phyloP scores from a whole-genome alignment of 2,888 invertebrate genomes.

The Aphrophora alni region DNA sequence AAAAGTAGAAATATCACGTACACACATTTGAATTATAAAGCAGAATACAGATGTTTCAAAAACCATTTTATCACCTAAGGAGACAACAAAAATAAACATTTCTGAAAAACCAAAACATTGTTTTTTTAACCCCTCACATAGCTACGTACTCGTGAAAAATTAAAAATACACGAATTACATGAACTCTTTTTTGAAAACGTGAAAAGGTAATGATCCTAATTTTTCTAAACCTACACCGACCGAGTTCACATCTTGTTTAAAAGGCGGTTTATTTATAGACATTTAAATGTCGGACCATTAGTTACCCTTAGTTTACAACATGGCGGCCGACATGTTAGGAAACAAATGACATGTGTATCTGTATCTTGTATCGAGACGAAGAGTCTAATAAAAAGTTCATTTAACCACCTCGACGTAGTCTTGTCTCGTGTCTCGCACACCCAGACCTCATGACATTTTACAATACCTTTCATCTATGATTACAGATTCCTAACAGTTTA shows the following conservation, averaged over 20 bases:
- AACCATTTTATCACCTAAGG: too few species aligned
- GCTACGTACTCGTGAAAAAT: too few species aligned
- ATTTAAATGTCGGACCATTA: background rate
- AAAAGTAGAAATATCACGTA: too few species aligned
- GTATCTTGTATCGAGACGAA: background rate
- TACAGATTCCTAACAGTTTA: background rate
- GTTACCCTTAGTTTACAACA: constrained; percentile 1
- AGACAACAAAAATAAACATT: too few species aligned
- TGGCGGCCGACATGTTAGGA: background rate
- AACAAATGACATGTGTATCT: background rate
- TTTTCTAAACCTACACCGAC: background rate
- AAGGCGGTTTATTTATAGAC: background rate
- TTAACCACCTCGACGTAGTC: background rate
- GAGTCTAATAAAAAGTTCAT: background rate
- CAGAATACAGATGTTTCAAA: too few species aligned
- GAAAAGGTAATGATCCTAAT: too few species aligned
- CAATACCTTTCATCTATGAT: background rate
- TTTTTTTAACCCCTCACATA: too few species aligned
- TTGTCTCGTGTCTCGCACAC: background rate
- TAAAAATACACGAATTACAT: too few species aligned
- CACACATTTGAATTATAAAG: too few species aligned
- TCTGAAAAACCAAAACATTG: too few species aligned
- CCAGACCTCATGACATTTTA: background rate
- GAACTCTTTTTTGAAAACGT: too few species aligned
- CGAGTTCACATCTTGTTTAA: background rate